phyloP scores from a whole-genome alignment of 2,888 invertebrate genomes.

The Metacarcinus magister region DNA sequence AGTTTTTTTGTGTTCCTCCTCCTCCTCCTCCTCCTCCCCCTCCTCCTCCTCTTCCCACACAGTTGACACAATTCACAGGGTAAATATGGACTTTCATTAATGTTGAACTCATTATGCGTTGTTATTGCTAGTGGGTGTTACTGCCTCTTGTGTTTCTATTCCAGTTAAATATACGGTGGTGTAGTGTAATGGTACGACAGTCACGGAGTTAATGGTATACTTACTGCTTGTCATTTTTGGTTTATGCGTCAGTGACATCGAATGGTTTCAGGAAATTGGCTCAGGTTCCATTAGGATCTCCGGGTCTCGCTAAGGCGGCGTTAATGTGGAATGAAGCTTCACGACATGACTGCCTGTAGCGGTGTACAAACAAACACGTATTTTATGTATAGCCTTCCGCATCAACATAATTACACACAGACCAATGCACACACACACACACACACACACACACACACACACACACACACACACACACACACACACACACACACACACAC shows the following conservation, averaged over 20 bases:
- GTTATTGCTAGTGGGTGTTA: neutral
- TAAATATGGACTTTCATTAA: constrained; percentile 40
- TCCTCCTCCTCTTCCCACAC: neutral
- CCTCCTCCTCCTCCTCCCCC: neutral
- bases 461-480: neutral
- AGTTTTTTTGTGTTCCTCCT: no score
- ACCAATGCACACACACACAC: neutral
- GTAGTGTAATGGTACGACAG: neutral
- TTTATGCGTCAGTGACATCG: constrained; percentile 22
- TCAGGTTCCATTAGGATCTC: neutral
- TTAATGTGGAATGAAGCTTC: neutral
- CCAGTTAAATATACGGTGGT: constrained; percentile 3
- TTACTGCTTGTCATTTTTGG: neutral
- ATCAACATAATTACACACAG: constrained; percentile 10
- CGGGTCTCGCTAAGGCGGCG: neutral
- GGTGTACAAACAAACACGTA: neutral
- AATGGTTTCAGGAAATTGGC: constrained; percentile 8
- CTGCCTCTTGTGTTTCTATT: constrained; percentile 26
- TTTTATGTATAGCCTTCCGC: neutral
- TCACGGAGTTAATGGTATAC: neutral
- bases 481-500: neutral
- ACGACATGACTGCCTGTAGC: neutral
- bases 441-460: constrained; percentile 4
- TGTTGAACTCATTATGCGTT: neutral
- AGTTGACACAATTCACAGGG: neutral